Evolutionary conservation across 1,140 invertebrate species (phyloP).

Genomic region (Rhopalosiphum maidis): DNA sequence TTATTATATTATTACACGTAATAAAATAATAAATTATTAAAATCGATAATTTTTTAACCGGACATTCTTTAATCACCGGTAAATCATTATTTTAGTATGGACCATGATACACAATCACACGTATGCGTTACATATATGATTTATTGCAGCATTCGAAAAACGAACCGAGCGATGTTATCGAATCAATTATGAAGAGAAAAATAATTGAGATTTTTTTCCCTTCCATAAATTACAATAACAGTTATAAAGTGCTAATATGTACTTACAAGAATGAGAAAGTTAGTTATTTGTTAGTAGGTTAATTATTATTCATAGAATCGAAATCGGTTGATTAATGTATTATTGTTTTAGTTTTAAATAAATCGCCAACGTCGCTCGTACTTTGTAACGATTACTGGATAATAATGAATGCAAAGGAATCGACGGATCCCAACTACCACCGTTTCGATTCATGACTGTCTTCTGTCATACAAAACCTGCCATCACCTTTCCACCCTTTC

Average conservation of each 20-base stretch:
- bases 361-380: neutral
- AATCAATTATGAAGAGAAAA: neutral
- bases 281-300: neutral
- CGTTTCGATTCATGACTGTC: slow-evolving; percentile 8
- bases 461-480: slow-evolving; percentile 52
- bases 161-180: neutral
- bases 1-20: neutral
- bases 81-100: neutral
- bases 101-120: neutral
- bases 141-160: neutral
- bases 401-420: slow-evolving; percentile 12
- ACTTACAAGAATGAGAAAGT: neutral
- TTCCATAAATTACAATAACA: neutral
- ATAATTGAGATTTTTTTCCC: neutral
- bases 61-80: neutral
- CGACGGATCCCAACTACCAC: neutral
- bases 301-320: neutral
- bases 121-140: neutral
- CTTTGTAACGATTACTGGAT: neutral
- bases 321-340: neutral
- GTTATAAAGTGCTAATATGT: neutral
- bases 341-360: slow-evolving; percentile 13
- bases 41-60: neutral
- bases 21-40: neutral
- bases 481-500: neutral